Evolutionary conservation across 1,140 invertebrate genomes (phyloP).

Genomic region (Drosophila insularis): DNA sequence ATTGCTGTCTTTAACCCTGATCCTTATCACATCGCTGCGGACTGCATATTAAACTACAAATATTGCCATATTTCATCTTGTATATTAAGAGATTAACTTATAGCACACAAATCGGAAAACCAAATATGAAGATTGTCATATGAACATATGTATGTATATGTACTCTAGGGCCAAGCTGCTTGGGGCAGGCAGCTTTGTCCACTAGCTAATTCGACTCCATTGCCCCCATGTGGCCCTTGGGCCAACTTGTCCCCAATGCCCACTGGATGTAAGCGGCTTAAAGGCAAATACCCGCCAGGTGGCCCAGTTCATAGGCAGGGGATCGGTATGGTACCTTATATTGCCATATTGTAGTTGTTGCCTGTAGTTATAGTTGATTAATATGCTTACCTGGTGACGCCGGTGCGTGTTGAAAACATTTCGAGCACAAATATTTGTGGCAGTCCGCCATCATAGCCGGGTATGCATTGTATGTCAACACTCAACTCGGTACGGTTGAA

Average conservation of each 20-base stretch:
- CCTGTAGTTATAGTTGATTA: conserved; percentile 61
- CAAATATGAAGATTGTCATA: conserved; percentile 38
- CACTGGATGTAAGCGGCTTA: conserved; percentile 59
- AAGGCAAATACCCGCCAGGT: conserved; percentile 25
- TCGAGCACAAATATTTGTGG: conserved; percentile 89
- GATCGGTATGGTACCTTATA: too few relatives aligned
- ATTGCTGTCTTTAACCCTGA: too few relatives aligned
- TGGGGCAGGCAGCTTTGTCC: conserved; percentile 10
- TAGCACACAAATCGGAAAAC: conserved; percentile 10
- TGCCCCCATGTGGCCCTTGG: neutral
- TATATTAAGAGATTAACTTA: neutral
- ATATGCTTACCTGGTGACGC: conserved; percentile 81
- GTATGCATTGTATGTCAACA: conserved; percentile 89
- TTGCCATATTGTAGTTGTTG: conserved; percentile 31
- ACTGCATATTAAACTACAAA: too few relatives aligned
- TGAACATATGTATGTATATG: conserved; percentile 17
- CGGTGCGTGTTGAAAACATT: conserved; percentile 83
- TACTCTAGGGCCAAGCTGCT: conserved; percentile 16
- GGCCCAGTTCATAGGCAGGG: neutral
- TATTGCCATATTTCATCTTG: neutral
- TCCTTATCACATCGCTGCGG: too few relatives aligned
- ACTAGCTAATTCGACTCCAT: neutral
- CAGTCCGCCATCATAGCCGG: conserved; percentile 91
- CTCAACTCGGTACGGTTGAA: conserved; percentile 88
- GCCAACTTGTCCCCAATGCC: conserved; percentile 1